Evolutionary conservation across 2,797 vertebrate species (phyloP), one percentile per base, ranked within the genome.

Genomic region (Halcyon chelicuti): DNA sequence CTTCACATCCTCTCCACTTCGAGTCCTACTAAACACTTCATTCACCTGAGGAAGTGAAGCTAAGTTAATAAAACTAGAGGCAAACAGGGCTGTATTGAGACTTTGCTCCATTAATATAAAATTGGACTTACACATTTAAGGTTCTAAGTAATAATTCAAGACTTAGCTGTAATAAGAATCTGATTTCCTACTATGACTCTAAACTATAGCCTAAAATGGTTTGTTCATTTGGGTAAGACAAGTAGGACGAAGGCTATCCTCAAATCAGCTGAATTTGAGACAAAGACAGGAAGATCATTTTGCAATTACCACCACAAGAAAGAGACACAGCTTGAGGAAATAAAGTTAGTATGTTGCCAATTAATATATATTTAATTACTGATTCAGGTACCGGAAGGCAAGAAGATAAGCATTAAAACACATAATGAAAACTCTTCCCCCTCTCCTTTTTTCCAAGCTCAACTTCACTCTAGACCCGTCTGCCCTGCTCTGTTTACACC

Each of bases 1-100:
- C 96, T 97, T 98, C 93, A 99, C 99, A 10, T 97, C 98, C 75
- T 99, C 99, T 63, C 98, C 98, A 33, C 98, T 98, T 49, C 97
- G 98, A 8, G 99, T 99, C 91, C 98, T 98, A 60, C 98, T 99
- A 29, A 97, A 83, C 28, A 99, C 97, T 55, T 99, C 98, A 0
- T 99, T 99, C 58, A 99, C 99, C 99, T 99, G 91, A 62, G 96
- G 49, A 95, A 61, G 23, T 2, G 5, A 78, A 88, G 70, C 22
- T 12, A 49, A 10, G 25, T 93, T 74, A 76, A 73, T 21, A 90
- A 71, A 91, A 57, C 37, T 16, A 25, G 3, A 86, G 15, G 57
- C 37, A 61, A 90, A 63, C 29, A 40, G 16, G 8, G 14, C 35
- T 88, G 6, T 16, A 37, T 16, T 37, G 68, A 39, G 47, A 63